A percentile compares a stretch with the other conserved stretches of the same genome.
phyloP scores from a whole-genome alignment of 2,888 invertebrate genomes.

The Lamproptera curius region DNA sequence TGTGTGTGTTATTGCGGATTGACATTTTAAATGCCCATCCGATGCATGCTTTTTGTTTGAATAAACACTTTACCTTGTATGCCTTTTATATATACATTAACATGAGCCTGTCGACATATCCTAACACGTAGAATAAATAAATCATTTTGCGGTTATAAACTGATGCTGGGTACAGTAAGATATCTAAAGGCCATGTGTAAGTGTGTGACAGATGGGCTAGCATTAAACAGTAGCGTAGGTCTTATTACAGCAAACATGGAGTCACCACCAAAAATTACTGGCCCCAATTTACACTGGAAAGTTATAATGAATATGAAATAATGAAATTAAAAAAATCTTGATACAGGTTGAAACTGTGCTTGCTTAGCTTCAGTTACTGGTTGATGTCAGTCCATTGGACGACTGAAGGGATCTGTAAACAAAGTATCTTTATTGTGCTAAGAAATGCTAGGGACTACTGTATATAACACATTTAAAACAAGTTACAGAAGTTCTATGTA shows the following conservation, averaged over 20 bases:
- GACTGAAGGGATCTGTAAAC: conserved; percentile 8
- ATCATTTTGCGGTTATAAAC: conserved; percentile 16
- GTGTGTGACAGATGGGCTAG: conserved; percentile 14
- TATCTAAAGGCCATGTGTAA: conserved; percentile 9
- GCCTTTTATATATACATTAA: too few species aligned
- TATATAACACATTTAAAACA: too few species aligned
- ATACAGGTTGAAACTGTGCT: background rate
- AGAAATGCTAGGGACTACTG: too few species aligned
- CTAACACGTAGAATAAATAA: too few species aligned
- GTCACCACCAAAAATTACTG: conserved; percentile 7
- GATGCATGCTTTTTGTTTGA: too few species aligned
- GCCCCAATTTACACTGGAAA: conserved; percentile 15
- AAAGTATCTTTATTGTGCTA: too few species aligned
- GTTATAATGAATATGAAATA: background rate
- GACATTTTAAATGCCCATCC: too few species aligned
- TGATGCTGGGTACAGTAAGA: conserved; percentile 14
- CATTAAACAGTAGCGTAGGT: background rate
- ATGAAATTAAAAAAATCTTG: background rate
- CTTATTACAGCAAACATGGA: conserved; percentile 7
- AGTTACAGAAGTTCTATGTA: too few species aligned
- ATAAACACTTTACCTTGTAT: too few species aligned
- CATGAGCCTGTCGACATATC: too few species aligned
- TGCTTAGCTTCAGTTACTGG: background rate
- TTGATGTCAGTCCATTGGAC: background rate
- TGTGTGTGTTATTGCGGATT: too few species aligned